Evolutionary conservation across 2,113 vertebrate species (phyloP).

Genomic region (Ameiurus melas): DNA sequence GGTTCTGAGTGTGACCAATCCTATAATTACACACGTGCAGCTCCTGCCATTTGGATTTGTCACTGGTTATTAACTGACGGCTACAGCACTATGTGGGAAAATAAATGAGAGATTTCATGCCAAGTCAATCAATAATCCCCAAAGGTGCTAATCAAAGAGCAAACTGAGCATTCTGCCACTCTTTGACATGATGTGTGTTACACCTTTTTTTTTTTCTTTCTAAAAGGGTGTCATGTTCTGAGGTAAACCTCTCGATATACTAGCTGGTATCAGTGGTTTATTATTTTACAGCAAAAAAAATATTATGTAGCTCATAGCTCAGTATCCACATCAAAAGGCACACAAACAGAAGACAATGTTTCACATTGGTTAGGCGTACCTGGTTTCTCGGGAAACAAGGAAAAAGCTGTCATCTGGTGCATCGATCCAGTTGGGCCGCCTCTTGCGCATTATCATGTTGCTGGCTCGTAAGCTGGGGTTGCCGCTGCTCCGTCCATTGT

Average conservation of each 20-base stretch:
- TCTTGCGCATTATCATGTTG: constrained; percentile 82
- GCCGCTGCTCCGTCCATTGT: constrained; percentile 78
- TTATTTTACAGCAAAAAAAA: not conserved
- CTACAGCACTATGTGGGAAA: constrained; percentile 43
- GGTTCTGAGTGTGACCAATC: constrained; percentile 52
- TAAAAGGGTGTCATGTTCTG: not conserved
- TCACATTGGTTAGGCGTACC: constrained; percentile 74
- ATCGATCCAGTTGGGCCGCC: constrained; percentile 87
- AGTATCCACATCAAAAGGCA: constrained; percentile 16
- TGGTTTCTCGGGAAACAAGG: constrained; percentile 88
- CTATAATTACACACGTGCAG: constrained; percentile 50
- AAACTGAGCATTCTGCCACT: constrained; percentile 31
- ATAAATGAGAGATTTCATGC: constrained; percentile 50
- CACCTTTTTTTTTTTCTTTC: not conserved
- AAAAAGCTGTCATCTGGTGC: constrained; percentile 89
- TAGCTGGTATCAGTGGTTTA: not conserved
- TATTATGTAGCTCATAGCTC: not conserved
- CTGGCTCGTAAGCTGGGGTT: constrained; percentile 71
- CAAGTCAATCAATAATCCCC: constrained; percentile 47
- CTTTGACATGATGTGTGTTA: constrained; percentile 16
- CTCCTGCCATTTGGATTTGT: constrained; percentile 50
- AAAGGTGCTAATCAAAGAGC: constrained; percentile 50
- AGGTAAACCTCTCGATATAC: not conserved
- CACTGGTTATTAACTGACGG: constrained; percentile 39
- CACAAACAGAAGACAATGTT: constrained; percentile 3